Percentiles rank a stretch among this genome's conserved stretches.
Evolutionary conservation across 2,888 invertebrate species (phyloP).

Genomic region (Ernsta delagoae): DNA sequence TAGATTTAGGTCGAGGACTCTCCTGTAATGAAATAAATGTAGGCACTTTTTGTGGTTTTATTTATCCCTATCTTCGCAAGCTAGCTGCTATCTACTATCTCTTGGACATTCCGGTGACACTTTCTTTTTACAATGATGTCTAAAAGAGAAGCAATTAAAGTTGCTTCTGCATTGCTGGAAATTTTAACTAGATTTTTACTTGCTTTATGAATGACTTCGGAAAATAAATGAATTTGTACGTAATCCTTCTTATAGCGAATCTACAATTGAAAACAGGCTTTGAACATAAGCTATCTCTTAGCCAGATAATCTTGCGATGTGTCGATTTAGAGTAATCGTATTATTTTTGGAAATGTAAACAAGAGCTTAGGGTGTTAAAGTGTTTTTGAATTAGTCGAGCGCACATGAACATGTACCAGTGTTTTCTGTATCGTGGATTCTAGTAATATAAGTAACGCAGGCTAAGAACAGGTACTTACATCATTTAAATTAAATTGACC

Average conservation of each 20-base stretch:
- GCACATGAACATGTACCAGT: too few relatives aligned
- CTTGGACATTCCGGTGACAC: slow-evolving; percentile 2
- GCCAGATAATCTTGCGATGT: slow-evolving; percentile 11
- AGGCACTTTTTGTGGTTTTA: neutral
- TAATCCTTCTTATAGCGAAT: slow-evolving; percentile 25
- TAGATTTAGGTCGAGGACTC: neutral
- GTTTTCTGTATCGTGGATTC: too few relatives aligned
- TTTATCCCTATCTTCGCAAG: neutral
- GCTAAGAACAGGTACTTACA: too few relatives aligned
- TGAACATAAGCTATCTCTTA: slow-evolving; percentile 1
- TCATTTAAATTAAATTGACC: too few relatives aligned
- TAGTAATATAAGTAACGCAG: too few relatives aligned
- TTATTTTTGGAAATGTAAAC: slow-evolving; percentile 2
- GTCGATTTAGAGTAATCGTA: neutral
- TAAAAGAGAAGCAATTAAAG: slow-evolving; percentile 27
- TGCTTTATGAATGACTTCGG: slow-evolving; percentile 13
- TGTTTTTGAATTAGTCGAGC: neutral
- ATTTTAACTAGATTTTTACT: slow-evolving; percentile 27
- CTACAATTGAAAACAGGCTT: neutral
- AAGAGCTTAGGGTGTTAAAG: neutral
- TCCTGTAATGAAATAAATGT: slow-evolving; percentile 3
- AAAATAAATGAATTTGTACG: slow-evolving; percentile 11
- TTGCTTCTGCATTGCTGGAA: slow-evolving; percentile 20
- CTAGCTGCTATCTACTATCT: neutral
- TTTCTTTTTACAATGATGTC: slow-evolving; percentile 7